Percentiles rank a stretch among this genome's conserved stretches.
Evolutionary conservation across 2,888 invertebrate genomes (phyloP).

Genomic region (Isoperla grammatica): DNA sequence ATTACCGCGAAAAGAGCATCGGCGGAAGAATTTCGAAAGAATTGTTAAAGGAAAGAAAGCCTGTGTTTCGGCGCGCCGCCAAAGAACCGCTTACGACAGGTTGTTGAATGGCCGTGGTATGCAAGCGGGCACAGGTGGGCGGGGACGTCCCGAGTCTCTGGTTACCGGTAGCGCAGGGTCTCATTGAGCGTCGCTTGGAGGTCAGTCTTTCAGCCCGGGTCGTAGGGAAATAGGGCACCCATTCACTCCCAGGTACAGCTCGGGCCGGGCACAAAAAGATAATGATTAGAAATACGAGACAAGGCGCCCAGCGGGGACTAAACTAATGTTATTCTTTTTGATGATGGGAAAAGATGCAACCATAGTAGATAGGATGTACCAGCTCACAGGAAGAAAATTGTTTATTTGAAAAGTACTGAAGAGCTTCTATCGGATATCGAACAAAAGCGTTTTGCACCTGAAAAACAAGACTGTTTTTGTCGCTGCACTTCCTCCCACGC

Average conservation of each 20-base stretch:
- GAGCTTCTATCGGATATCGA: constrained; percentile 10
- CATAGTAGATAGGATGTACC: constrained; percentile 20
- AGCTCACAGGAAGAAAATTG: constrained; percentile 25
- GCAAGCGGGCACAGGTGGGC: not conserved
- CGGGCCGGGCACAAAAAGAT: constrained; percentile 1
- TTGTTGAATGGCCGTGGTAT: not conserved
- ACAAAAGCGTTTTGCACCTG: constrained; percentile 20
- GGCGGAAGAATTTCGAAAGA: not conserved
- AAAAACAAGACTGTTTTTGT: constrained; percentile 21
- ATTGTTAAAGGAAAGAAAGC: not conserved
- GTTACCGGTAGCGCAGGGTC: constrained; percentile 11
- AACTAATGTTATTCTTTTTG: constrained; percentile 25
- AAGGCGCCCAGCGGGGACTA: constrained; percentile 21
- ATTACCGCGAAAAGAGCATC: constrained; percentile 5
- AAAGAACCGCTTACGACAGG: constrained; percentile 15
- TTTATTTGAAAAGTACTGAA: not conserved
- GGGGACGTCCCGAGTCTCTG: too few species aligned
- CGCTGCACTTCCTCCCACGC: constrained; percentile 9
- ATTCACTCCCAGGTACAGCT: constrained; percentile 7
- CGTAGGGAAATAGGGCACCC: constrained; percentile 22
- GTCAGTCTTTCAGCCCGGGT: constrained; percentile 17
- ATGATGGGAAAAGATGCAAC: constrained; percentile 14
- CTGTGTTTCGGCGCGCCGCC: constrained; percentile 1
- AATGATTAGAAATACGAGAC: constrained; percentile 17
- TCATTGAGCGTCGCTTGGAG: constrained; percentile 2